Evolutionary conservation across 2,797 vertebrate species (phyloP), one percentile per base, ranked within the genome.

Genomic region (Cuculus canorus): DNA sequence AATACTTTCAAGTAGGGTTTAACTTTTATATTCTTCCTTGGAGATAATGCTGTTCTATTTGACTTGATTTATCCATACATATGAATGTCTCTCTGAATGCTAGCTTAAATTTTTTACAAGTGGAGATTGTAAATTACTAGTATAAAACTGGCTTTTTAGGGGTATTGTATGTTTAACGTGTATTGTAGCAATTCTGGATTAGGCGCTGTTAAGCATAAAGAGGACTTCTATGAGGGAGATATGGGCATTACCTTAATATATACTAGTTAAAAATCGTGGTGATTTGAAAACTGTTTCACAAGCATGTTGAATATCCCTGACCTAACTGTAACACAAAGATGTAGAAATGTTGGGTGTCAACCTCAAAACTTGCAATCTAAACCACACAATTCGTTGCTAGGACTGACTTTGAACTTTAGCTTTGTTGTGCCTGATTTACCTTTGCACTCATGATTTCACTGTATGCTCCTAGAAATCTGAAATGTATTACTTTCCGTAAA

Each of bases 21-120:
- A 86, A 85, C 53, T 81, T 39, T 96, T 85, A 88, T 70, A 88
- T 94, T 91, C 88, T 96, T 71, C 82, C 25, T 81, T 4, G 7
- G 94, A 47, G 60, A 90, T 92, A 96, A 79, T 86, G 54, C 59
- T 32, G 32, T 73, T 96, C 39, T 30, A 3, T 95, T 93, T 85
- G 28, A 76, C 78, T 61, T 95, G 71, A 95, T 93, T 93, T 96
- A 73, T 92, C 37, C 39, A 69, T 95, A 96, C 97, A 94, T 94
- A 88, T 65, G 80, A 80, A 80, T 94, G 85, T 93, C 70, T 93
- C 82, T 93, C 81, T 96, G 61, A 88, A 82, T 92, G 52, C 68
- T 60, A 61, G 1, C 45, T 90, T 96, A 82, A 95, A 92, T 96
- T 94, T 78, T 88, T 39, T 94, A 86, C 43, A 84, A 92, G 47